These are phyloP conservation scores for Ophioninae sp. DNA, from an alignment of 2,888 invertebrate species.

Conservation along the genomic window DNA sequence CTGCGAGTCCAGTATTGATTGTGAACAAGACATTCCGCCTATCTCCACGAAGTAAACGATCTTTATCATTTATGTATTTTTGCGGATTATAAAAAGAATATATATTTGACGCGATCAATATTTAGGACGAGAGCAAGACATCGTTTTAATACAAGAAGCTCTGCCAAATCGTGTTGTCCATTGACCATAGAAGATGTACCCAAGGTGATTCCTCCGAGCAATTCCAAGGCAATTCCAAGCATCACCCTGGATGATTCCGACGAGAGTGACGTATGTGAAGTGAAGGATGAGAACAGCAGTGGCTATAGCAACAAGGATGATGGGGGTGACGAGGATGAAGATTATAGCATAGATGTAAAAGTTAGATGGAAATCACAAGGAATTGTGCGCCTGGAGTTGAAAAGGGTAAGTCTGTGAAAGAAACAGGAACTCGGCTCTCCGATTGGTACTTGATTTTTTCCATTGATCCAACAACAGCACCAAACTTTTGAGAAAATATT, in stretches of 20 bases:
- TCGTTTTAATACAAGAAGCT: neutral
- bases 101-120: neutral
- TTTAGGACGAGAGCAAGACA: neutral
- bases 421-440: too few relatives aligned
- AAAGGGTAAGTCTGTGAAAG: constrained; percentile 34
- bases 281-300: neutral
- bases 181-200: neutral
- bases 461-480: constrained; percentile 37
- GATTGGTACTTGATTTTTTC: neutral
- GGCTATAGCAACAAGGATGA: neutral
- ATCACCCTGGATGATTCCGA: neutral
- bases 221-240: too few relatives aligned
- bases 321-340: constrained; percentile 32
- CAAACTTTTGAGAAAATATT: constrained; percentile 61
- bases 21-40: neutral
- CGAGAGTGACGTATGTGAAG: neutral
- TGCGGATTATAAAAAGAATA: neutral
- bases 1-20: neutral
- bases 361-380: constrained; percentile 58
- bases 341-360: constrained; percentile 59
- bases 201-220: neutral
- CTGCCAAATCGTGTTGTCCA: neutral
- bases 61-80: too few relatives aligned
- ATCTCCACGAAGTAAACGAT: constrained; percentile 1
- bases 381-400: constrained; percentile 45